Evolutionary conservation across 2,113 vertebrate genomes (phyloP), one percentile per base, ranked within the genome.

Genomic region (Steatornis caripensis): DNA sequence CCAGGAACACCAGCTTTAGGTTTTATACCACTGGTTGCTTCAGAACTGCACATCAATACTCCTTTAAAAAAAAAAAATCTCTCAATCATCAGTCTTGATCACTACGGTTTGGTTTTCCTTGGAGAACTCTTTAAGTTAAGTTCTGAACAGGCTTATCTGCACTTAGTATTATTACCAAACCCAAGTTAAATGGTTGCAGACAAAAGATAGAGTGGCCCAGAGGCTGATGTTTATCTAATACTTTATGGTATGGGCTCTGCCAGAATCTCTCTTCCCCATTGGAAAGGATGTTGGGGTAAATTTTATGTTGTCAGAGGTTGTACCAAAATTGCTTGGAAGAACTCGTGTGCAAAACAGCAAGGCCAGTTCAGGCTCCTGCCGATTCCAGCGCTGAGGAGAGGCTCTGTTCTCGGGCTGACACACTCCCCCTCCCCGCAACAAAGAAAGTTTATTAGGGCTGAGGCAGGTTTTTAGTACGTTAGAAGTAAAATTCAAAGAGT

Each of bases 381-480:
- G 8, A 39, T 76, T 51, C 37, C 34, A 51, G 43, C 21, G 17
- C 1, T 48, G 15, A 60, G 46, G 12, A 46, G 17, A 23, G 22
- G 34, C 26, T 24, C 34, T 49, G n/a, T 24, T 49, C 69, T 32
- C 36, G 27, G 39, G 34, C 30, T 57, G 26, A 46, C 17, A 34
- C 21, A 3, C 3, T 27, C 14, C 5, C 32, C 5, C n/a, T 15
- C 9, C 34, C 36, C 7, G 1, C 20, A 20, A 5, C 19, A 22
- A 37, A 49, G 30, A 32, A 65, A 66, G 29, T 12, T 62, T 57
- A 39, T 72, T 57, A 53, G 26, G 34, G n/a, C 30, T 34, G 37
- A 76, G 76, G 37, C 29, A 58, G 6, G 17, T 22, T 85, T 81
- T 70, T 68, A 58, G 12, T n/a, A 22, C 72, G 12, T 32, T 61